Conservation (phyloP, 2,797 vertebrate genomes). For the Euphonia xanthogaster region DNA sequence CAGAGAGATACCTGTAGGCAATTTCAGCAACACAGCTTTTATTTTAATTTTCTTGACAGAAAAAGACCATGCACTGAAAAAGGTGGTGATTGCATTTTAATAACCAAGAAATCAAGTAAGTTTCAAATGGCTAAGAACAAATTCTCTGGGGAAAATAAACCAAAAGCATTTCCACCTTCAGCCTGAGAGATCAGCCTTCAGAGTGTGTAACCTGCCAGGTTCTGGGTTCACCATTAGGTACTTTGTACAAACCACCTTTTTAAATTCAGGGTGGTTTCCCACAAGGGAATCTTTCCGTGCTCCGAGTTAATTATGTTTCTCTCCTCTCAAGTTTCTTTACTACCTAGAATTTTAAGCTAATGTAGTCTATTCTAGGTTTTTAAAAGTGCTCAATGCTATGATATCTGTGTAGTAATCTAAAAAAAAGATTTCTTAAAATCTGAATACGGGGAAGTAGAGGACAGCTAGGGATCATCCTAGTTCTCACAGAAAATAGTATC, state of each 20-base stretch:
- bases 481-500: not conserved
- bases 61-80: not conserved
- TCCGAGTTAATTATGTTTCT: constrained; percentile 50
- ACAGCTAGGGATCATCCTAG: not conserved
- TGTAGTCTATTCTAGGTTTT: constrained; percentile 23
- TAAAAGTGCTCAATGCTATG: not conserved
- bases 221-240: not conserved
- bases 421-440: not conserved
- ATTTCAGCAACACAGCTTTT: not conserved
- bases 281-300: not conserved
- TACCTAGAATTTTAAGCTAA: constrained; percentile 34
- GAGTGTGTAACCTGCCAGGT: not conserved
- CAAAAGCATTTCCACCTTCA: not conserved
- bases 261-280: not conserved
- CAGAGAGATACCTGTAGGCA: not conserved
- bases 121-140: not conserved
- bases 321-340: not conserved
- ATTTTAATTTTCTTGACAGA: not conserved
- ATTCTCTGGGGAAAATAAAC: not conserved
- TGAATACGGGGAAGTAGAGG: not conserved
- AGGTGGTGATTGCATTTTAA: not conserved
- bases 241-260: not conserved
- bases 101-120: not conserved
- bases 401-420: not conserved
- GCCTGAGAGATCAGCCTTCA: not conserved